phyloP scores from a whole-genome alignment of 2,888 invertebrate genomes.

The Drosophila pseudotakahashii region DNA sequence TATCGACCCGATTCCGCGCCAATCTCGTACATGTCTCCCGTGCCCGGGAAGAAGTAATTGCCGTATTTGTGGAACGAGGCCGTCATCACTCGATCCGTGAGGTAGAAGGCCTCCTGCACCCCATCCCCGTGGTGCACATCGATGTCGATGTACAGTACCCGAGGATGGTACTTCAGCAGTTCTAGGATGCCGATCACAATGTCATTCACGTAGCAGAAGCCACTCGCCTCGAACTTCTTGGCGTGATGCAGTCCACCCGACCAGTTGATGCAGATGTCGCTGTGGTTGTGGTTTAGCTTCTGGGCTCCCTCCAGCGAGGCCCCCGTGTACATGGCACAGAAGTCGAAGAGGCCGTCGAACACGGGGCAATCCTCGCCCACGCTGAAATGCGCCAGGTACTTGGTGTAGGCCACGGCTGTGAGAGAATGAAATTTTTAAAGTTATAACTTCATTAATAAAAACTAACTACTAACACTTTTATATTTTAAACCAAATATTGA shows the following conservation, averaged over 20 bases:
- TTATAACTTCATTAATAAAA: too few relatives aligned
- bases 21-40: slow-evolving; percentile 99
- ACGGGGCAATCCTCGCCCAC: slow-evolving; percentile 99
- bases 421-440: not conserved
- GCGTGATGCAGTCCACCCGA: slow-evolving; percentile 99
- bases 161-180: slow-evolving; percentile 95
- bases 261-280: slow-evolving; percentile 99
- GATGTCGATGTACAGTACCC: slow-evolving; percentile 99
- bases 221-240: slow-evolving; percentile 99
- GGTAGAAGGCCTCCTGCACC: slow-evolving; percentile 98
- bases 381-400: slow-evolving; percentile 96
- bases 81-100: slow-evolving; percentile 99
- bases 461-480: too few relatives aligned
- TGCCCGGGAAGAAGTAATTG: slow-evolving; percentile 98
- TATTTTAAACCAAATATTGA: too few relatives aligned
- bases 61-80: slow-evolving; percentile 99
- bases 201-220: slow-evolving; percentile 99
- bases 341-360: slow-evolving; percentile 98
- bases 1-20: slow-evolving; percentile 98
- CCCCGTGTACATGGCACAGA: slow-evolving; percentile 99
- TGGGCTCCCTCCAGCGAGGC: slow-evolving; percentile 98
- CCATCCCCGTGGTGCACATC: slow-evolving; percentile 98
- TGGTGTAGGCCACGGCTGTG: slow-evolving; percentile 89
- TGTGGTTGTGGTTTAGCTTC: slow-evolving; percentile 96
- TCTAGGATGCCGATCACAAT: slow-evolving; percentile 99